Evolutionary conservation across 2,888 invertebrate species (phyloP).

Genomic region (Campaea margaritaria): DNA sequence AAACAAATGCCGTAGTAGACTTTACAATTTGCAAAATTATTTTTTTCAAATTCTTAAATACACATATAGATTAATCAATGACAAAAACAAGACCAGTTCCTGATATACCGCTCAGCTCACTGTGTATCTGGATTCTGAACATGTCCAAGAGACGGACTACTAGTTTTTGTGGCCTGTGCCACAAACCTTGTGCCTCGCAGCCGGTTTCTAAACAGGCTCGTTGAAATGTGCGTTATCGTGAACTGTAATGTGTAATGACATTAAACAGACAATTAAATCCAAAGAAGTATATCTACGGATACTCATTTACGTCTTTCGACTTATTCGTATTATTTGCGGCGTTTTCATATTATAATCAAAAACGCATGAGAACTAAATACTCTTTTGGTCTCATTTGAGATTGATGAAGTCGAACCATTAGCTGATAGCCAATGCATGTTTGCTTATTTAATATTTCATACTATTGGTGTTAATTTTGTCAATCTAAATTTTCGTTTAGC

Average conservation of each 20-base stretch:
- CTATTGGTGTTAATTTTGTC: no score
- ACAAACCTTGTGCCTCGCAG: constrained; percentile 39
- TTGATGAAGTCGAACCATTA: background rate
- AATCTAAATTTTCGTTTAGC: no score
- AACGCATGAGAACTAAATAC: no score
- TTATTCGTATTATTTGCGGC: no score
- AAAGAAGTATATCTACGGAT: no score
- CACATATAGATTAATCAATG: background rate
- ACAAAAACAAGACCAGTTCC: constrained; percentile 22
- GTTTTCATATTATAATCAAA: no score
- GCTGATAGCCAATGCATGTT: background rate
- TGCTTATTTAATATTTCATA: background rate
- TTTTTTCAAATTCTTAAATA: background rate
- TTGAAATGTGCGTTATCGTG: constrained; percentile 29
- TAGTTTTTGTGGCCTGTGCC: constrained; percentile 47
- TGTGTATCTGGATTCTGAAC: constrained; percentile 23
- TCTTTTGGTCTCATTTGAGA: no score
- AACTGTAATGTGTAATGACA: constrained; percentile 18
- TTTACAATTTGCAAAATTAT: no score
- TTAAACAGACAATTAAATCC: no score
- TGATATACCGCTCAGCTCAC: constrained; percentile 9
- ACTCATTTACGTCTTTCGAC: no score
- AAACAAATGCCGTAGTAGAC: no score
- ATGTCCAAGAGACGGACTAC: constrained; percentile 33
- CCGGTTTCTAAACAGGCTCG: constrained; percentile 41